phyloP scores from a whole-genome alignment of 1,140 invertebrate species.

The Bradysia coprophila region DNA sequence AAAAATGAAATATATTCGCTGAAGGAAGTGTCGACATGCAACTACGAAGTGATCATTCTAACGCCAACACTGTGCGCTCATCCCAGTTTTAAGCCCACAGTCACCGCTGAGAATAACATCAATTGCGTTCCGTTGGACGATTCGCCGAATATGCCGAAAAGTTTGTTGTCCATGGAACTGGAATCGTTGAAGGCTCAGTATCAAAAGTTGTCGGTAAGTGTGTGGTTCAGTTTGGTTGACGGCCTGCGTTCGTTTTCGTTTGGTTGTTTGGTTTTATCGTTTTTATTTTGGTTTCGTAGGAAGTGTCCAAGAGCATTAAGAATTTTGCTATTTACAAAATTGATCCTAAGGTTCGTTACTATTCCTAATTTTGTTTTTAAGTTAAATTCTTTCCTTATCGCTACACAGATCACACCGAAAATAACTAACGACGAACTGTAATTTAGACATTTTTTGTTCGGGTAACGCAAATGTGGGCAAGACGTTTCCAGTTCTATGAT shows the following conservation, averaged over 20 bases:
- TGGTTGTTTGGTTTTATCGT: constrained; percentile 1
- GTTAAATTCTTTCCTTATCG: too few relatives aligned
- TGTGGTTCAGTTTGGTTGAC: not conserved
- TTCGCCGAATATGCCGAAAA: constrained; percentile 52
- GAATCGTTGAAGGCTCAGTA: constrained; percentile 48
- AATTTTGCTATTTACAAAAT: too few relatives aligned
- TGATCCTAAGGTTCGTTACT: too few relatives aligned
- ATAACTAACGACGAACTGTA: too few relatives aligned
- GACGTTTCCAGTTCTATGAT: too few relatives aligned
- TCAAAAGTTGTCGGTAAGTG: constrained; percentile 27
- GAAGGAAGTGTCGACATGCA: constrained; percentile 84
- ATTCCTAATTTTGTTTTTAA: too few relatives aligned
- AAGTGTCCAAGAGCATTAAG: constrained; percentile 4
- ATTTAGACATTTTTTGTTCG: too few relatives aligned
- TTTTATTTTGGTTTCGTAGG: not conserved
- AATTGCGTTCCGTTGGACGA: constrained; percentile 53
- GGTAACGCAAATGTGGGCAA: too few relatives aligned
- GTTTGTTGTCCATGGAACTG: constrained; percentile 47
- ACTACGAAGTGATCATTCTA: constrained; percentile 80
- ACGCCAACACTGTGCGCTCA: constrained; percentile 72
- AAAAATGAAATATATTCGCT: constrained; percentile 84
- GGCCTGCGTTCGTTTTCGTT: constrained; percentile 2
- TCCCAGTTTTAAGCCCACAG: constrained; percentile 72
- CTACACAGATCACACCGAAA: too few relatives aligned
- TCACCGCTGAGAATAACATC: constrained; percentile 62